Percentiles rank a stretch among this genome's conserved stretches.
These are phyloP conservation scores for Scelioninae gen. 1 DNA, from an alignment of 2,888 invertebrate species.

Conservation along the genomic window DNA sequence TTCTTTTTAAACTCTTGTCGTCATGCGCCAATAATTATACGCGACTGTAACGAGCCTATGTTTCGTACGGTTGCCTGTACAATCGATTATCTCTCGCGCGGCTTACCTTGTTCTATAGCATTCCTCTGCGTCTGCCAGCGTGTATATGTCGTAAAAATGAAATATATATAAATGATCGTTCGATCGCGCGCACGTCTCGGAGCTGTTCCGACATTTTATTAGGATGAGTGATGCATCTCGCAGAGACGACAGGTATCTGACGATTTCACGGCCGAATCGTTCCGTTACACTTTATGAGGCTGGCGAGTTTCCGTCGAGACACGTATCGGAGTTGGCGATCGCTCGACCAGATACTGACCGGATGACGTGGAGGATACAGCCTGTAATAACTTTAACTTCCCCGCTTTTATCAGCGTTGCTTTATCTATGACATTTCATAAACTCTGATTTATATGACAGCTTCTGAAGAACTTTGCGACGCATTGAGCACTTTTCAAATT, in stretches of 20 bases:
- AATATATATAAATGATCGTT: conserved; percentile 41
- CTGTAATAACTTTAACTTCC: conserved; percentile 41
- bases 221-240: conserved; percentile 31
- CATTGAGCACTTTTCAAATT: conserved; percentile 38
- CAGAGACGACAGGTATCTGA: conserved; percentile 49
- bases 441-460: conserved; percentile 45
- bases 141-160: conserved; percentile 52
- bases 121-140: conserved; percentile 43
- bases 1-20: conserved; percentile 27
- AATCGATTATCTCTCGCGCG: conserved; percentile 57
- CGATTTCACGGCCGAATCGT: conserved; percentile 41
- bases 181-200: conserved; percentile 32
- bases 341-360: conserved; percentile 25
- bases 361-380: conserved; percentile 23
- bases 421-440: conserved; percentile 47
- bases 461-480: conserved; percentile 33
- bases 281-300: conserved; percentile 28
- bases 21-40: conserved; percentile 52
- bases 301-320: conserved; percentile 2
- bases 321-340: too few species aligned
- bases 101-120: conserved; percentile 57
- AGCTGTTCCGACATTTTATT: conserved; percentile 30
- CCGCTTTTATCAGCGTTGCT: conserved; percentile 43
- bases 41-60: conserved; percentile 40
- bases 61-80: conserved; percentile 62